Evolutionary conservation across 2,888 invertebrate genomes (phyloP).

Genomic region (Ceratothoa steindachneri): DNA sequence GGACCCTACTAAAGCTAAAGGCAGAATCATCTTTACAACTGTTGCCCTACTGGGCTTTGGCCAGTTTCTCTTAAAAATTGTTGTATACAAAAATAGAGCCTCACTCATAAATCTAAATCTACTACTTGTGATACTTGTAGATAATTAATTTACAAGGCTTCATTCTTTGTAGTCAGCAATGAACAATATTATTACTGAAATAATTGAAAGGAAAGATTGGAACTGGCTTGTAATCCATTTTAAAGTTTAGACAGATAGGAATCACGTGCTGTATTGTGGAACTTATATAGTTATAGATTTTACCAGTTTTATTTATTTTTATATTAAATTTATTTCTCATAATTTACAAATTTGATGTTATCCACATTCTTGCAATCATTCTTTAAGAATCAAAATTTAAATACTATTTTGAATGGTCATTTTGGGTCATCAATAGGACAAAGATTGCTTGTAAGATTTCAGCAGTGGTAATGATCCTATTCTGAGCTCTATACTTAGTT

Average conservation of each 20-base stretch:
- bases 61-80: conserved; percentile 42
- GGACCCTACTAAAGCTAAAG: neutral
- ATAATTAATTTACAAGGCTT: neutral
- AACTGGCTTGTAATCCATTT: neutral
- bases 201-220: neutral
- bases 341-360: neutral
- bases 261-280: conserved; percentile 47
- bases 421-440: neutral
- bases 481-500: neutral
- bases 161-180: neutral
- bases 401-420: neutral
- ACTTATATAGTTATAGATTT: conserved; percentile 13
- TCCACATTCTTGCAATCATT: neutral
- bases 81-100: conserved; percentile 23
- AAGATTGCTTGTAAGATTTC: neutral
- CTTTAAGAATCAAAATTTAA: neutral
- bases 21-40: neutral
- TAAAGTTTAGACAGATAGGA: conserved; percentile 5
- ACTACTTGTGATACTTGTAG: conserved; percentile 13
- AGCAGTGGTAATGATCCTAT: neutral
- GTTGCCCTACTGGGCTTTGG: conserved; percentile 1
- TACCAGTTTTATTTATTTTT: neutral
- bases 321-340: neutral
- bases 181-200: no score
- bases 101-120: neutral